Evolutionary conservation across 2,113 vertebrate genomes (phyloP), one percentile per base, ranked within the genome.

Genomic region (Pteruthius melanotis): DNA sequence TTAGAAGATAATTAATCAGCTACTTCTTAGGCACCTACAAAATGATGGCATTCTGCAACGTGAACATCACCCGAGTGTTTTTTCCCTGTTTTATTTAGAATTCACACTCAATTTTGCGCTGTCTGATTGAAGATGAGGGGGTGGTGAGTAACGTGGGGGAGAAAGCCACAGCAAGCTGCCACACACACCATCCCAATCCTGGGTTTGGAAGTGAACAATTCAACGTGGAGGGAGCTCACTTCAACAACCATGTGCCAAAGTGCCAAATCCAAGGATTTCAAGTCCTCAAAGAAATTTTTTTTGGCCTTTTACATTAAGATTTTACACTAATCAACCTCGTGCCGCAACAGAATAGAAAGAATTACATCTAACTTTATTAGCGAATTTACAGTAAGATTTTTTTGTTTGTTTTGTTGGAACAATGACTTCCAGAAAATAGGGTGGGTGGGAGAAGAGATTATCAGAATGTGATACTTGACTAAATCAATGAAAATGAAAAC

Each of bases 81-180:
- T 93, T 95, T 82, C 80, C 59, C 49, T 60, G 64, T 93, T 93
- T 95, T 92, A 95, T 96, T 95, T 90, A 94, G 94, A 95, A 95
- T 90, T 95, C 90, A 91, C 2, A 6, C 92, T 95, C 69, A 60
- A 33, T 96, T 95, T 94, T 82, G 84, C 49, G 3, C 74, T 33
- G 82, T 96, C 93, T 97, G 95, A 83, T 77, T 94, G 94, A 93
- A 93, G 96, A 96, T 44, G 89, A 96, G 94, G 94, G 94, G 95
- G 94, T 0, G 81, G 89, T 52, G 65, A 96, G 79, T 79, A 96
- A 92, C 7, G 15, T 30, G 93, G 91, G 91, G 95, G 96, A 95
- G 94, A 94, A 97, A 97, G 94, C 49, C 89, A 89, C 81, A 94
- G 90, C 94, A 93, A 97, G 91, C 91, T 95, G 95, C 93, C 0